Evolutionary conservation across 2,797 vertebrate genomes (phyloP), one percentile per base, ranked within the genome.

Genomic region (Astyanax mexicanus): DNA sequence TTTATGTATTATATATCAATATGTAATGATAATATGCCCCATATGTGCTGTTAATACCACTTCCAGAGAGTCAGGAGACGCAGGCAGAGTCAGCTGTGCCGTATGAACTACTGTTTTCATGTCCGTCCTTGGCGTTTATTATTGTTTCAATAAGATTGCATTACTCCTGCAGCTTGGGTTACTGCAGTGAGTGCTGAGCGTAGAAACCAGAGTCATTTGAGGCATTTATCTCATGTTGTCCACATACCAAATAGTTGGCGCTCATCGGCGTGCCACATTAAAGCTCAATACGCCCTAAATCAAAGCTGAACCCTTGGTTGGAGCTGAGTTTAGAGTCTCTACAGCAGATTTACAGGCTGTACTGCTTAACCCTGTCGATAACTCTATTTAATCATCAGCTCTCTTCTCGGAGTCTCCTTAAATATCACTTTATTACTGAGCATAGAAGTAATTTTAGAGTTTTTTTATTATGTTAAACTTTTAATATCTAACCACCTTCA

Each of bases 61-160:
- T 58, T 13, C 61, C 55, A 80, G 80, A 70, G 74, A 45, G 64
- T 65, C 32, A 61, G 38, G 27, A 54, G 52, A 65, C 44, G 6
- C 23, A 58, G 73, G 37, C 19, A 7, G n/a, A n/a, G 60, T 74
- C 76, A 83, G 81, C 80, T 85, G 82, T 58, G 54, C 51, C 7
- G 13, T 49, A 75, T 84, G 77, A 82, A 80, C 80, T 81, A 83
- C 81, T 74, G 84, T 80, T 80, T 71, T 73, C 51, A 67, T 38
- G 73, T 72, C 42, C 17, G 51, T 51, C 72, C 72, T 69, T 49
- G 32, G 49, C 73, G 35, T 82, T 80, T 83, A 83, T 80, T 77
- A 54, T 51, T 45, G 23, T 69, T 80, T 74, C 75, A 79, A 80
- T 77, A 68, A 54, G 75, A 77, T 83, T 73, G 6, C 9, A 13